These are phyloP conservation scores for Scaptomyza polygonia DNA, from an alignment of 2,888 invertebrate species.

Conservation along the genomic window DNA sequence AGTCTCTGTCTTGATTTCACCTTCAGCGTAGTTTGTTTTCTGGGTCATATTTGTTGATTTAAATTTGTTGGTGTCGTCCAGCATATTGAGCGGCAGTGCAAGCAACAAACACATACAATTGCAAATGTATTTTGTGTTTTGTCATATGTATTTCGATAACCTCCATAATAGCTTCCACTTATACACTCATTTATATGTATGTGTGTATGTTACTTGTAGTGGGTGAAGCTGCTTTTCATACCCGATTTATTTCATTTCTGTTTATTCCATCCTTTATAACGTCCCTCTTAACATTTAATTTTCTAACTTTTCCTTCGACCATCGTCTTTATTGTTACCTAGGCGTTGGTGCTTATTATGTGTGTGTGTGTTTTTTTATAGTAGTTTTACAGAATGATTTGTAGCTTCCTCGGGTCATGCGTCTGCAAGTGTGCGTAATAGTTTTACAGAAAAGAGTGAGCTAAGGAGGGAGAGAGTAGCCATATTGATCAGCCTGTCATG, in stretches of 20 bases:
- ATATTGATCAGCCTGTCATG: conserved; percentile 47
- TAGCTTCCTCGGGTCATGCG: conserved; percentile 28
- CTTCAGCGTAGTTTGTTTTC: conserved; percentile 64
- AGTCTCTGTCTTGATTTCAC: conserved; percentile 61
- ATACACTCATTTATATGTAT: conserved; percentile 4
- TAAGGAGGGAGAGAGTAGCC: conserved; percentile 22
- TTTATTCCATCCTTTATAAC: conserved; percentile 28
- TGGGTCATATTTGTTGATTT: conserved; percentile 78
- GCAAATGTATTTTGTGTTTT: conserved; percentile 36
- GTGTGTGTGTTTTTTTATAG: conserved; percentile 33
- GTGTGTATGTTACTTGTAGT: conserved; percentile 16
- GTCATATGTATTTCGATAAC: conserved; percentile 41
- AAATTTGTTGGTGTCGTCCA: conserved; percentile 51
- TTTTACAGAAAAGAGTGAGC: conserved; percentile 5
- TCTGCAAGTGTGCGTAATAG: conserved; percentile 14
- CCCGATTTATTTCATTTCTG: conserved; percentile 27
- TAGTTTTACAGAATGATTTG: conserved; percentile 34
- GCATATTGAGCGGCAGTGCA: not conserved
- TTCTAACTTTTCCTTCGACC: too few relatives aligned
- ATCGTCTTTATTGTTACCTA: too few relatives aligned
- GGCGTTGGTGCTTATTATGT: conserved; percentile 56
- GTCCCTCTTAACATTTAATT: too few relatives aligned
- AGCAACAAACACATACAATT: conserved; percentile 40
- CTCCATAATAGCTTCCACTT: conserved; percentile 37
- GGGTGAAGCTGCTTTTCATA: conserved; percentile 29